Evolutionary conservation across 2,113 vertebrate genomes (phyloP).

Genomic region (Pleuronectes platessa): DNA sequence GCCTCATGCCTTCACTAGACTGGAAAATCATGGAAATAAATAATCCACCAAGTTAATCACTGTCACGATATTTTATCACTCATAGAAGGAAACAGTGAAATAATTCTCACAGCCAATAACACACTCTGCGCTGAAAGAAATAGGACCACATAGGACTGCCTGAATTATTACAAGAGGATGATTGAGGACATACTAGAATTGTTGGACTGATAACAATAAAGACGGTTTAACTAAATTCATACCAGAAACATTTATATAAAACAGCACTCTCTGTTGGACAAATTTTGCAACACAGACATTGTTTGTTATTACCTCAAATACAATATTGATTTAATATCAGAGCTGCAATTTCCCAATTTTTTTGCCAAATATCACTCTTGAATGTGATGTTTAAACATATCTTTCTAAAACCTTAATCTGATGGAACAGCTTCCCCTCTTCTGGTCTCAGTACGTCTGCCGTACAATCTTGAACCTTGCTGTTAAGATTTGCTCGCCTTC

Average conservation of each 20-base stretch:
- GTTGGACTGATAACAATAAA: neutral
- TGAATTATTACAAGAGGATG: neutral
- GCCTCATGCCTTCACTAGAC: constrained; percentile 82
- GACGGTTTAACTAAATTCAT: neutral
- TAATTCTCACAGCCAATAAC: constrained; percentile 4
- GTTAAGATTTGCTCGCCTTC: neutral
- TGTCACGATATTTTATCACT: constrained; percentile 51
- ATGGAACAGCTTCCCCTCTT: too few relatives aligned
- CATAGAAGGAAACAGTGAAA: constrained; percentile 25
- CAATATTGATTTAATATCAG: too few relatives aligned
- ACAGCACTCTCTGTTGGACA: too few relatives aligned
- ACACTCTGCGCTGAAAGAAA: neutral
- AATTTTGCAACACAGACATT: too few relatives aligned
- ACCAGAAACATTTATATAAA: neutral
- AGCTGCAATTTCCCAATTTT: neutral
- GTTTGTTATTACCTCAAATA: too few relatives aligned
- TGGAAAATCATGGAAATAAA: constrained; percentile 72
- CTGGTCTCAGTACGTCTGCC: neutral
- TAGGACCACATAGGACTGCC: neutral
- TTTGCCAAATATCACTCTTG: too few relatives aligned
- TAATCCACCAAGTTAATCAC: constrained; percentile 73
- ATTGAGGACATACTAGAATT: neutral
- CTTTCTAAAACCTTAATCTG: neutral
- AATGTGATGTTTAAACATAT: neutral
- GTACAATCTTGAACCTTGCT: neutral